Evolutionary conservation across 2,797 vertebrate genomes (phyloP).

Genomic region (Nyctalus aviator): DNA sequence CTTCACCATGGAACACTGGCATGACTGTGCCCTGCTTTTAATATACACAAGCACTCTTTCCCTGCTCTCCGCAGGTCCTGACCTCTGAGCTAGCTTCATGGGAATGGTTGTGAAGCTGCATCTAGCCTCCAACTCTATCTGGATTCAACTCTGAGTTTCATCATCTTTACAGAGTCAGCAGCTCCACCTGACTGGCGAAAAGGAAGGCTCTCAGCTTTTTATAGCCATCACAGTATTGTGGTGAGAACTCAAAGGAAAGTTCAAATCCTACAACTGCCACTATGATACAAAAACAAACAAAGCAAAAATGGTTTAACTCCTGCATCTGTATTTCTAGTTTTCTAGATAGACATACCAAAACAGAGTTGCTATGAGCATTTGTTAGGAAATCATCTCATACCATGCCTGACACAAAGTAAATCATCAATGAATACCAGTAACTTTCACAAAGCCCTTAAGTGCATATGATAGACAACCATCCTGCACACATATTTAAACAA

Average conservation of each 20-base stretch:
- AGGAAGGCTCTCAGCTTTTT: neutral
- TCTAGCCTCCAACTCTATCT: neutral
- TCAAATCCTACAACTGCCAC: neutral
- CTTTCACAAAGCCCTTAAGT: neutral
- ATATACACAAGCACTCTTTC: neutral
- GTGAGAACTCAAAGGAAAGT: conserved; percentile 3
- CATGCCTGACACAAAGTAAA: neutral
- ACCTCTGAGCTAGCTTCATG: neutral
- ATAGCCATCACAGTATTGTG: neutral
- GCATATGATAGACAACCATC: neutral
- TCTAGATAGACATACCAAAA: neutral
- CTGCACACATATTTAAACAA: neutral
- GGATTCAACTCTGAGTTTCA: neutral
- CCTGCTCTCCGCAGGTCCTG: neutral
- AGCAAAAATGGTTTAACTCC: neutral
- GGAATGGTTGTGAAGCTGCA: neutral
- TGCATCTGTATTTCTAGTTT: conserved; percentile 10
- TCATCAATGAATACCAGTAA: neutral
- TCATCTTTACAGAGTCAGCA: neutral
- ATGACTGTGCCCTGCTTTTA: neutral
- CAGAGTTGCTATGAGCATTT: neutral
- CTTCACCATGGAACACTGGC: neutral
- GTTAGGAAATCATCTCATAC: neutral
- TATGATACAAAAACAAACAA: neutral
- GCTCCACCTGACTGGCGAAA: neutral